Conservation (phyloP, 1,140 invertebrate genomes). For the Drosophila repleta region DNA sequence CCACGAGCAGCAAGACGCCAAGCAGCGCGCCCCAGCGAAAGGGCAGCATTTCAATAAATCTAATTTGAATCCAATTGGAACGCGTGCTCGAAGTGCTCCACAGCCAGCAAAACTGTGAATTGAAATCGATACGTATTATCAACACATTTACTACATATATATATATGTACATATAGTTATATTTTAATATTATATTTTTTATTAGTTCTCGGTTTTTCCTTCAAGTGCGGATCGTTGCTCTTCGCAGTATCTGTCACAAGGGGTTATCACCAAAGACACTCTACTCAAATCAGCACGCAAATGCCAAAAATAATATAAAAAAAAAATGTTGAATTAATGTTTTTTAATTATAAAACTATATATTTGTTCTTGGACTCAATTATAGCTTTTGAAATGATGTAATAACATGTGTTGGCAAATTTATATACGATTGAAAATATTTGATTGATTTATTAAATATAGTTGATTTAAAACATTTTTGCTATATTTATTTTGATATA, state of each 20-base stretch:
- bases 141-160: constrained; percentile 38
- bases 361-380: constrained; percentile 37
- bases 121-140: constrained; percentile 70
- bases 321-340: constrained; percentile 22
- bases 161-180: not conserved
- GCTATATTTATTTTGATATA: not conserved
- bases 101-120: constrained; percentile 63
- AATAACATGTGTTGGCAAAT: constrained; percentile 40
- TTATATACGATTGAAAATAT: not conserved
- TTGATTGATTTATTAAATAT: not conserved
- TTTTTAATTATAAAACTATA: constrained; percentile 27
- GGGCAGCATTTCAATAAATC: constrained; percentile 77
- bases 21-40: constrained; percentile 76
- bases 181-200: constrained; percentile 21
- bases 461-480: not conserved
- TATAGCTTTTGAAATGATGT: constrained; percentile 49
- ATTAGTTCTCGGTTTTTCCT: constrained; percentile 48
- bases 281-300: constrained; percentile 51
- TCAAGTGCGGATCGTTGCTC: constrained; percentile 15
- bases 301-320: constrained; percentile 60
- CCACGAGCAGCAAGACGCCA: constrained; percentile 64
- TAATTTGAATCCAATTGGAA: constrained; percentile 65
- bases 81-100: constrained; percentile 37
- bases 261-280: constrained; percentile 65
- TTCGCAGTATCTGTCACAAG: constrained; percentile 47